A percentile compares a stretch with the other conserved stretches of the same genome.
Conservation (phyloP, 2,113 vertebrate species). For the Charadrius vociferus region DNA sequence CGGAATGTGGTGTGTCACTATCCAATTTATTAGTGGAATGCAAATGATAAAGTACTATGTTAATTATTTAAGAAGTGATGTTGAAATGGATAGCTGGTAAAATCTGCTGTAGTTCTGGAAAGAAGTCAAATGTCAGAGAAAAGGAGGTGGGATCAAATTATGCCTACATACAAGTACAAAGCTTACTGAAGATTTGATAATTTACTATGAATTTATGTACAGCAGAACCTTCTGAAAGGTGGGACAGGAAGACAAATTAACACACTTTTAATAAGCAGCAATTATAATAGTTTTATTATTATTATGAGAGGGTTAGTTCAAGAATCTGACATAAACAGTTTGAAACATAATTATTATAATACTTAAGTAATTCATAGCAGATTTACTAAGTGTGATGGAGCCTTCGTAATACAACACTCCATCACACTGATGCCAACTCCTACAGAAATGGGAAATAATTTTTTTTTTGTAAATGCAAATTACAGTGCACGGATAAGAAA, state of each 20-base stretch:
- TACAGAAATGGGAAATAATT: slow-evolving; percentile 1
- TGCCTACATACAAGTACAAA: neutral
- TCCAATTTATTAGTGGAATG: slow-evolving; percentile 35
- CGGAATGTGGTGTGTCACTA: slow-evolving; percentile 7
- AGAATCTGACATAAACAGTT: neutral
- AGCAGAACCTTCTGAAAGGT: neutral
- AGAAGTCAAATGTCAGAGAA: neutral
- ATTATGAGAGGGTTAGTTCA: neutral
- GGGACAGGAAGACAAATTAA: neutral
- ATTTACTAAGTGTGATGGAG: slow-evolving; percentile 22
- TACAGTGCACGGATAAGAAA: slow-evolving; percentile 8
- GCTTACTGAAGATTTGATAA: neutral
- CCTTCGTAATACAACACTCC: neutral
- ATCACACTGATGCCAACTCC: neutral
- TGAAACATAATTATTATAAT: slow-evolving; percentile 2
- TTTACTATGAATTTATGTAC: neutral
- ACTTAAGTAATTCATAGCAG: slow-evolving; percentile 5
- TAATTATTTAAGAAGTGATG: slow-evolving; percentile 42
- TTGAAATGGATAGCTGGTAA: slow-evolving; percentile 34
- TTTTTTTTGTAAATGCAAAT: slow-evolving; percentile 23
- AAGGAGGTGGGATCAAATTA: neutral
- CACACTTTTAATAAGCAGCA: neutral
- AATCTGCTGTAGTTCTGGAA: slow-evolving; percentile 1
- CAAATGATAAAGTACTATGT: slow-evolving; percentile 36
- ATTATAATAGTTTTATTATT: neutral